These are phyloP conservation scores for Ciconia maguari DNA, from an alignment of 2,113 vertebrate species.

Conservation along the genomic window DNA sequence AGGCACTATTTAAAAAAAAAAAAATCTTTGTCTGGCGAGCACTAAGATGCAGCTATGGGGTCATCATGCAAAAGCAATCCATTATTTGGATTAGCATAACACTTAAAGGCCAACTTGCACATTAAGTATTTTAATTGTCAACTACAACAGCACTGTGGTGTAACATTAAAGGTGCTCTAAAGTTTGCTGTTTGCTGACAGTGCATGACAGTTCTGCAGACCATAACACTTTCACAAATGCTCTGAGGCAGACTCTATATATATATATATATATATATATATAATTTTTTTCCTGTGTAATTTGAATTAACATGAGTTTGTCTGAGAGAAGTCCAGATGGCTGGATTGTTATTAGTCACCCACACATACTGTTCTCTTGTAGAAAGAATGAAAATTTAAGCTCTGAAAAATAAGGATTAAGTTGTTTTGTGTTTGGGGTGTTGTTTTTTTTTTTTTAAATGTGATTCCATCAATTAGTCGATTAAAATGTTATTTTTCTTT, in stretches of 20 bases:
- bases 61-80: conserved; percentile 25
- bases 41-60: background rate
- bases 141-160: conserved; percentile 45
- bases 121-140: conserved; percentile 63
- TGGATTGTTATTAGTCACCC: background rate
- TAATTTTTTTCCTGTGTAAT: background rate
- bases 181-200: conserved; percentile 36
- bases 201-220: conserved; percentile 40
- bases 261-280: background rate
- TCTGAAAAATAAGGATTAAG: background rate
- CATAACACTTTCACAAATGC: conserved; percentile 27
- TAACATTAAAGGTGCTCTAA: conserved; percentile 53
- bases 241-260: background rate
- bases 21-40: background rate
- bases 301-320: conserved; percentile 16
- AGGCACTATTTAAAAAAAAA: background rate
- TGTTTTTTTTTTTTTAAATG: background rate
- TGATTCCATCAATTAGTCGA: background rate
- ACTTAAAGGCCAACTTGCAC: conserved; percentile 32
- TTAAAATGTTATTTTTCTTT: background rate
- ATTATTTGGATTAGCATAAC: conserved; percentile 13
- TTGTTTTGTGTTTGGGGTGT: background rate
- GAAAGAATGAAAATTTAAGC: background rate
- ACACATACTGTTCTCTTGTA: background rate
- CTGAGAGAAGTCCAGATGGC: background rate